A percentile compares a stretch with the other conserved stretches of the same genome.
Evolutionary conservation across 2,113 vertebrate species (phyloP).

Genomic region (Bos taurus): DNA sequence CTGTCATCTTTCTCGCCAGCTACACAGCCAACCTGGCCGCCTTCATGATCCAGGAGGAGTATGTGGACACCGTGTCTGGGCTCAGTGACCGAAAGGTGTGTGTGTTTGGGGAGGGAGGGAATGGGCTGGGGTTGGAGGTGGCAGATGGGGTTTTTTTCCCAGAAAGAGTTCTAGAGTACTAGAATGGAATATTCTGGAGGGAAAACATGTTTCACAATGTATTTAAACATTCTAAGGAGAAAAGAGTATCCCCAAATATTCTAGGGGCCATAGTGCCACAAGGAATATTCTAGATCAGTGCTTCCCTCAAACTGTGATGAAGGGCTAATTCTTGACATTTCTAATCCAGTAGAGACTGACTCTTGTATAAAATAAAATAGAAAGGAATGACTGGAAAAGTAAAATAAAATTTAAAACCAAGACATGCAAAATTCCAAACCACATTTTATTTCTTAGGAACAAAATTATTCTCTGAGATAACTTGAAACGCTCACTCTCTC

Average conservation of each 20-base stretch:
- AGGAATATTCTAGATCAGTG: not conserved
- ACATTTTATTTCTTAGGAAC: not conserved
- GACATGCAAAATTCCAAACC: not conserved
- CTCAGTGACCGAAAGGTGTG: slow-evolving; percentile 95
- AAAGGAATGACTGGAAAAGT: not conserved
- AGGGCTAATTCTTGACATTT: not conserved
- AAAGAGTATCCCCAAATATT: not conserved
- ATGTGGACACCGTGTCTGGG: slow-evolving; percentile 94
- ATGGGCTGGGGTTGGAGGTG: not conserved
- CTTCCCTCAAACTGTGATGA: not conserved
- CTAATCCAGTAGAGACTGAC: not conserved
- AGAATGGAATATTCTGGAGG: not conserved
- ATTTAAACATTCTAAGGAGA: not conserved
- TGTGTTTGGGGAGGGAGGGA: not conserved
- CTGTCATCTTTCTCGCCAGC: slow-evolving; percentile 97
- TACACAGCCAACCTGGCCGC: slow-evolving; percentile 96
- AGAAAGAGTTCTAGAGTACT: not conserved
- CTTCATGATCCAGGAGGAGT: slow-evolving; percentile 98
- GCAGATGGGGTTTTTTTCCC: not conserved
- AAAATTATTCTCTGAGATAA: not conserved
- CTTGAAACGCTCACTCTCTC: not conserved
- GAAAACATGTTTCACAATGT: not conserved
- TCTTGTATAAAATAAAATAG: not conserved
- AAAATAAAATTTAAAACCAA: not conserved
- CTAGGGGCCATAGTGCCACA: not conserved